A percentile compares a stretch with the other conserved stretches of the same genome.
Evolutionary conservation across 2,797 vertebrate genomes (phyloP).

Genomic region (Catamblyrhynchus diadema): DNA sequence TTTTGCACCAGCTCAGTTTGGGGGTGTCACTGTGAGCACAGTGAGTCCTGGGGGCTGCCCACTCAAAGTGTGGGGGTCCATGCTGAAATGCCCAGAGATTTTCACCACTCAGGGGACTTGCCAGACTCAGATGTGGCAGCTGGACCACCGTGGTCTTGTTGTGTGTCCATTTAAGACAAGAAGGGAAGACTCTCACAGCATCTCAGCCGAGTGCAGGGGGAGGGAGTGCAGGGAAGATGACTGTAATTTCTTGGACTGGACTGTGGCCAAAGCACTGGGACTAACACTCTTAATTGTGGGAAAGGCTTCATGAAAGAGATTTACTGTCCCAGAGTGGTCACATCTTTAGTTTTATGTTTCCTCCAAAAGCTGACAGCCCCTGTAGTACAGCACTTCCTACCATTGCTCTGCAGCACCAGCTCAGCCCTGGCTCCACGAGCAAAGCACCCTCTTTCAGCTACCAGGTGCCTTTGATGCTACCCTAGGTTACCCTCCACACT

Average conservation of each 20-base stretch:
- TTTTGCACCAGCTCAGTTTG: not conserved
- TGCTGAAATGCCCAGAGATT: not conserved
- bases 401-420: not conserved
- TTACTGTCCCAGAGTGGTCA: slow-evolving; percentile 66
- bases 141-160: fast-evolving
- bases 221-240: not conserved
- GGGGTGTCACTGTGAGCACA: fast-evolving
- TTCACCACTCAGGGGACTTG: not conserved
- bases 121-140: not conserved
- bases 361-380: slow-evolving; percentile 34
- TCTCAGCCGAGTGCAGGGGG: not conserved
- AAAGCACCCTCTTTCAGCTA: not conserved
- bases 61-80: not conserved
- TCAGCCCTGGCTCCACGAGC: not conserved
- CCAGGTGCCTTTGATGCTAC: not conserved
- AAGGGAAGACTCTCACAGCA: not conserved
- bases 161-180: not conserved
- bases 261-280: slow-evolving; percentile 28
- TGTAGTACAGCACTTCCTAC: not conserved
- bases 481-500: not conserved
- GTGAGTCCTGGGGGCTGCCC: not conserved
- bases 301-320: slow-evolving; percentile 62
- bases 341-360: slow-evolving; percentile 67
- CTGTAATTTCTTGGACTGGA: slow-evolving; percentile 36
- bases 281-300: slow-evolving; percentile 62